Base-by-base conservation (phyloP, 2,113 vertebrate species). In the Pangasianodon gigas region DNA sequence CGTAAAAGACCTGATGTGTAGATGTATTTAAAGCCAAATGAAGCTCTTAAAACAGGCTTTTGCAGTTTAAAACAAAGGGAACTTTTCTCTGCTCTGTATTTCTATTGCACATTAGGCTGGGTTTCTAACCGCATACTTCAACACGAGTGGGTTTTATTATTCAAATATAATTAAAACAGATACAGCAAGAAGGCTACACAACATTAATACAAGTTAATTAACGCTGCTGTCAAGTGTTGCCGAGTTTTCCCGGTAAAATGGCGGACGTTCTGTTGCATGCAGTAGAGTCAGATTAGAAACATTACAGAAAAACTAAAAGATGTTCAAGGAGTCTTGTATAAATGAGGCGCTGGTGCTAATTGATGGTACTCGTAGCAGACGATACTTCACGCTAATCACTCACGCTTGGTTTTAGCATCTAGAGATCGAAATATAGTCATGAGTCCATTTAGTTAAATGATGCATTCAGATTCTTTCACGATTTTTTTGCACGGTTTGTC, bases 151-250 rank as follows among this genome's bases (percentile, higher is more conserved):
- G 9, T 88, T 46, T 85, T 44, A 84, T 48, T 41, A 48, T 77
- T 37, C 54, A 48, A 75, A 54, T 54, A 44, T 56, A 85, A 84
- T 74, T 75, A 60, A 19, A 75, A 48, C 1, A 16, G 74, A 44
- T 54, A 19, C 21, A 58, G 32, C 46, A 44, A 37, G 79, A 71
- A 18, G 81, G 58, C 52, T 52, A 48, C 67, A 7, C 26, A 75
- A 89, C 65, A 41, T 18, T 58, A 51, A 65, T 88, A 21, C 41
- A 88, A 52, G 51, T 56, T 71, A 16, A 87, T 87, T 88, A 71
- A 56, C 46, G 58, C 54, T 1, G 24, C 24, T 56, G 51, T 82
- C 48, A 44, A 71, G 65, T 32, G 80, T 7, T 46, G 24, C 24
- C 1, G 56, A 18, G 41, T 26, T 77, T 62, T 62, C 54, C 44